Evolutionary conservation across 1,140 invertebrate species (phyloP).

Genomic region (Drosophila athabasca): DNA sequence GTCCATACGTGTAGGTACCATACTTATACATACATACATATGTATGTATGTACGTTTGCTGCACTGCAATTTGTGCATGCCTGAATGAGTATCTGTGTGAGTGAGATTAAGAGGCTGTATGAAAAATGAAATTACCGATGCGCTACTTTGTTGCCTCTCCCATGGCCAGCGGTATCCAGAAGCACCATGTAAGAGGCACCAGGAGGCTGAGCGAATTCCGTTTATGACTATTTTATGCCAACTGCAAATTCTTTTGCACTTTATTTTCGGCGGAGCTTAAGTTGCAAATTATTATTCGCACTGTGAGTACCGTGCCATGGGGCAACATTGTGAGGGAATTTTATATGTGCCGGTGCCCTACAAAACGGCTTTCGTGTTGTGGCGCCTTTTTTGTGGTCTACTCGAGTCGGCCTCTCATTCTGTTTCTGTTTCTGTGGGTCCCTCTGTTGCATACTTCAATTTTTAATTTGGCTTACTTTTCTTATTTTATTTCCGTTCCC

Average conservation of each 20-base stretch:
- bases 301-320: slow-evolving; percentile 19
- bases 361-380: slow-evolving; percentile 19
- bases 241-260: no score
- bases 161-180: no score
- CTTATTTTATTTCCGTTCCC: slow-evolving; percentile 4
- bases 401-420: not conserved
- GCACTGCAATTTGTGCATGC: no score
- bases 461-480: slow-evolving; percentile 32
- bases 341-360: slow-evolving; percentile 38
- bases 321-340: slow-evolving; percentile 61
- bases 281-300: slow-evolving; percentile 57
- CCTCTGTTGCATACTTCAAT: slow-evolving; percentile 37
- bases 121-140: no score
- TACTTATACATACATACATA: no score
- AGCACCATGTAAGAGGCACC: slow-evolving; percentile 2
- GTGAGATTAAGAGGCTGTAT: no score
- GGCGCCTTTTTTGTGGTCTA: not conserved
- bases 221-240: slow-evolving; percentile 62
- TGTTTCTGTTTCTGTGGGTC: no score
- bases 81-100: no score
- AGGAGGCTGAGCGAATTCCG: slow-evolving; percentile 42
- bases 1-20: no score
- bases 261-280: no score
- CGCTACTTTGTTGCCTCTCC: no score
- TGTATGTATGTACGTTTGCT: no score